phyloP scores from a whole-genome alignment of 64 coral and sea anemone species.

The Montipora capricornis region DNA sequence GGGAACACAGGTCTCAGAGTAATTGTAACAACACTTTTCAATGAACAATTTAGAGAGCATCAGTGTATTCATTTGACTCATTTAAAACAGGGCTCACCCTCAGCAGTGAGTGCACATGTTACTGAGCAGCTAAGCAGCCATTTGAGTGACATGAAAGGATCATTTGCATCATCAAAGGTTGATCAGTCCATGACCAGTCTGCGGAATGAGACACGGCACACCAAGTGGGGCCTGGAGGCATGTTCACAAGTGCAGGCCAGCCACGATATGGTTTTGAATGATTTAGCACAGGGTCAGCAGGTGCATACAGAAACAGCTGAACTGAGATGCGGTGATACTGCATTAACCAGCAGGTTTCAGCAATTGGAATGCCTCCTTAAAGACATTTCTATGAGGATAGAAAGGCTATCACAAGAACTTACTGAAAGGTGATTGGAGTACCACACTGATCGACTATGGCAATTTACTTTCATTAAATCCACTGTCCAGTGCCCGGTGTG shows the following conservation, averaged over 20 bases:
- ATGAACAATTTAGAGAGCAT: no score
- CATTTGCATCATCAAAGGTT: background rate
- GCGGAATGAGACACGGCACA: background rate
- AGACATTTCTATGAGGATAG: background rate
- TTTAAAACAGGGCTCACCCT: background rate
- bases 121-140: background rate
- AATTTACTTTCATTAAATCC: no score
- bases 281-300: background rate
- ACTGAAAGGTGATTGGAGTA: background rate
- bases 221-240: background rate
- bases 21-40: no score
- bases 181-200: background rate
- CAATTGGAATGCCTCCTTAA: background rate
- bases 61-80: background rate
- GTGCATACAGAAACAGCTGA: background rate
- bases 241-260: slow-evolving; percentile 1
- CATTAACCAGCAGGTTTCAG: background rate
- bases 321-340: background rate
- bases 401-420: slow-evolving; percentile 19
- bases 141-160: background rate
- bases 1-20: no score
- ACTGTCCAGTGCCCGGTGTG: no score
- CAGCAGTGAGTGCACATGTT: background rate
- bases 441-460: no score
- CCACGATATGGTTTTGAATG: background rate